Evolutionary conservation across 2,113 vertebrate genomes (phyloP).

Genomic region (Peromyscus californicus): DNA sequence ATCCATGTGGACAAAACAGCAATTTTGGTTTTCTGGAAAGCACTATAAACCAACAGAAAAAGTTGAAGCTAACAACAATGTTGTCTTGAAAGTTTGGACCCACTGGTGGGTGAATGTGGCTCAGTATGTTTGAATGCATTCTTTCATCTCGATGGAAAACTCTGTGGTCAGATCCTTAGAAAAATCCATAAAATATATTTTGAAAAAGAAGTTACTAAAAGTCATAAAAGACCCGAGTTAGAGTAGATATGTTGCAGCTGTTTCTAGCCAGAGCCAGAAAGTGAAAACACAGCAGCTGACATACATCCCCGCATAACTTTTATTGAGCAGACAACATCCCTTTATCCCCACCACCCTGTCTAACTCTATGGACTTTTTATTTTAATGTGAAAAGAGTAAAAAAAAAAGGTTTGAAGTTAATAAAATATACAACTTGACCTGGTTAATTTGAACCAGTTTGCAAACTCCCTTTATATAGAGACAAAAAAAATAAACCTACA

Average conservation of each 20-base stretch:
- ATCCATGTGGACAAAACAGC: neutral
- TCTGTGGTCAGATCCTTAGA: slow-evolving; percentile 53
- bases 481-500: slow-evolving; percentile 79
- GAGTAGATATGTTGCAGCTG: slow-evolving; percentile 75
- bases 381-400: slow-evolving; percentile 61
- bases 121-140: slow-evolving; percentile 23
- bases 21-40: slow-evolving; percentile 40
- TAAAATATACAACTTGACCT: slow-evolving; percentile 75
- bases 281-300: slow-evolving; percentile 66
- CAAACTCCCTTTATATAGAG: slow-evolving; percentile 78
- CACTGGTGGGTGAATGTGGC: neutral
- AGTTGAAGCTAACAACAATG: neutral
- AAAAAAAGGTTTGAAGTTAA: slow-evolving; percentile 77
- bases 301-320: slow-evolving; percentile 75
- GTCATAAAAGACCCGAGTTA: slow-evolving; percentile 66
- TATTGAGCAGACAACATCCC: slow-evolving; percentile 64
- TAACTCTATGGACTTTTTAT: slow-evolving; percentile 48
- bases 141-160: slow-evolving; percentile 42
- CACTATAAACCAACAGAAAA: neutral
- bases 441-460: slow-evolving; percentile 79
- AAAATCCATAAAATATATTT: slow-evolving; percentile 66
- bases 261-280: slow-evolving; percentile 60
- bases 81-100: slow-evolving; percentile 51
- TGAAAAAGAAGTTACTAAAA: slow-evolving; percentile 76
- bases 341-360: slow-evolving; percentile 34